Evolutionary conservation across 2,888 invertebrate species (phyloP), one percentile per base, ranked within the genome.

Genomic region (Tenthredo distinguenda): DNA sequence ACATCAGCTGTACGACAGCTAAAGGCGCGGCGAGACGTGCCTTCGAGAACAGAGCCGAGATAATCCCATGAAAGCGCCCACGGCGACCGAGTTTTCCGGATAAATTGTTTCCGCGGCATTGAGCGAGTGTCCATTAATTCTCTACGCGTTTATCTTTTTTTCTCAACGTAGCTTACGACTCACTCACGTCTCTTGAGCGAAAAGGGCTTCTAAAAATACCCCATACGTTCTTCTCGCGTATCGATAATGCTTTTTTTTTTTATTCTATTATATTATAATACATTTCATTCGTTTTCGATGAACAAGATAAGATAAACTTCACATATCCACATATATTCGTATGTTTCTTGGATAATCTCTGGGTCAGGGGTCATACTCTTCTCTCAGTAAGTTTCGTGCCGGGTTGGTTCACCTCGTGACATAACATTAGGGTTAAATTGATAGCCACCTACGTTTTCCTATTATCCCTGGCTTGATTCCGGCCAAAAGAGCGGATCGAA

Each of bases 21-120:
- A 26, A 50, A 77, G 31, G 77, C 55, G 77, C 50, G 31, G 34
- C 18, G 62, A 58, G 37, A 81, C 81, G 81, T 81, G 81, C 58
- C 81, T 62, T 62, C 15, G 37, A 62, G 81, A 81, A 81, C 40
- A 81, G 81, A 81, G 26, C 62, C 62, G 62, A 62, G 81, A 81
- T 81, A 81, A 81, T 81, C 81, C 81, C n/a, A 15, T 40, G 58
- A 40, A 81, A 81, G 81, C 58, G 40, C 81, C 81, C 37, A 81
- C n/a, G 62, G 81, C 62, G 58, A 81, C 81, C 58, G 81, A 81
- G 81, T 81, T 81, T 81, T 62, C 10, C 40, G 81, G 81, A 81
- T 81, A 81, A 81, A 81, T 81, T 81, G 37, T 81, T 62, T 81
- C 81, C 81, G 21, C n/a, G 62, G 58, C 62, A 81, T 81, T 81